These are phyloP conservation scores for Caenorhabditis sp. DNA, from an alignment of 2,888 invertebrate genomes.

Conservation along the genomic window DNA sequence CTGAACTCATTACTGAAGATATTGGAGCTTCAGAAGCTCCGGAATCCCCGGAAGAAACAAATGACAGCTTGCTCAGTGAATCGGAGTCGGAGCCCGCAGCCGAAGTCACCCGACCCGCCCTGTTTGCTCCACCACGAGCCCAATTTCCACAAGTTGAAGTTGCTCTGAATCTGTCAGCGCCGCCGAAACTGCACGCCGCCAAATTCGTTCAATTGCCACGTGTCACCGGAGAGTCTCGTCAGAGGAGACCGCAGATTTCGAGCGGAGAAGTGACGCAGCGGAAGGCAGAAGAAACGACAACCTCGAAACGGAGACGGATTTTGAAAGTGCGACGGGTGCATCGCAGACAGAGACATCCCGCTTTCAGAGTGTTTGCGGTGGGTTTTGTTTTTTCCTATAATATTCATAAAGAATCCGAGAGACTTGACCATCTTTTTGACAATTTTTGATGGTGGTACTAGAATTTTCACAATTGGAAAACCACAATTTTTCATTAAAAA, in stretches of 20 bases:
- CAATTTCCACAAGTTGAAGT: slow-evolving; percentile 17
- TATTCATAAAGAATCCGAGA: not conserved
- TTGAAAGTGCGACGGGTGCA: slow-evolving; percentile 24
- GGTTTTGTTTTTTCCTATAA: not conserved
- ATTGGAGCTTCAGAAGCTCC: not conserved
- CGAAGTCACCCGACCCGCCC: not conserved
- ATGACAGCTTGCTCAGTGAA: slow-evolving; percentile 6
- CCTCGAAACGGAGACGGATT: slow-evolving; percentile 11
- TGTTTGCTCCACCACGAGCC: slow-evolving; percentile 37
- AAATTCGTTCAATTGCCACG: slow-evolving; percentile 11
- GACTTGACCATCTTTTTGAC: not conserved
- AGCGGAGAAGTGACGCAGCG: slow-evolving; percentile 29
- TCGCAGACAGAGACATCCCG: slow-evolving; percentile 22
- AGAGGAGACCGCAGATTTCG: slow-evolving; percentile 3
- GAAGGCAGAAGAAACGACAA: slow-evolving; percentile 14
- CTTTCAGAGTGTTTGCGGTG: slow-evolving; percentile 37
- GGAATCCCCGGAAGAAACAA: slow-evolving; percentile 5
- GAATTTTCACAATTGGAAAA: too few species aligned
- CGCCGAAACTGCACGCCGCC: slow-evolving; percentile 14
- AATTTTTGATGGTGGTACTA: too few species aligned
- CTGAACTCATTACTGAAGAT: too few species aligned
- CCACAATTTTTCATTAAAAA: not conserved
- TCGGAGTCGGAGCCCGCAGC: not conserved
- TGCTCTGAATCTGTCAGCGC: not conserved
- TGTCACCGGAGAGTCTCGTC: slow-evolving; percentile 3